Conservation (phyloP, 1,140 invertebrate species). For the Caenorhabditis inopinata region DNA sequence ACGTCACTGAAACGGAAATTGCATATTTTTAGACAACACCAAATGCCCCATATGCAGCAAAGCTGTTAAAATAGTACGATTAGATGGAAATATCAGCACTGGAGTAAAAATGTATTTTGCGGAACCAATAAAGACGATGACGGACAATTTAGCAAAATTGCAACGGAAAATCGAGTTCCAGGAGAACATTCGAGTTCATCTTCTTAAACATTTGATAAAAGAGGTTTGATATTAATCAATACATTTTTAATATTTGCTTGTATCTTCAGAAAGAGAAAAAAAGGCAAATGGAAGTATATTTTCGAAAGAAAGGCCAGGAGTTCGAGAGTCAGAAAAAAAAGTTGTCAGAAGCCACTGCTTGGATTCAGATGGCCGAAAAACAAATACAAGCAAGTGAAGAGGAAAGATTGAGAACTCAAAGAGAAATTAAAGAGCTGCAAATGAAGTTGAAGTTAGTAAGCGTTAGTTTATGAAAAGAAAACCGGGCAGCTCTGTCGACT, state of each 20-base stretch:
- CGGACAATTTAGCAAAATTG: neutral
- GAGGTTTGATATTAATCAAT: neutral
- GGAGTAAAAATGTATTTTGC: neutral
- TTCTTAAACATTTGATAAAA: slow-evolving; percentile 8
- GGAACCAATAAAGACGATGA: neutral
- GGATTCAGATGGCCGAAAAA: neutral
- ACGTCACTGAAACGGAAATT: neutral
- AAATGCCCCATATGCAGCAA: neutral
- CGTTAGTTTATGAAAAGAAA: too few relatives aligned
- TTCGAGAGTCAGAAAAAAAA: neutral
- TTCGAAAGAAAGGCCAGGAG: slow-evolving; percentile 1
- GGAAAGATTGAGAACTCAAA: neutral
- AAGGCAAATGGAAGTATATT: slow-evolving; percentile 5
- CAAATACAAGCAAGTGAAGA: slow-evolving; percentile 4
- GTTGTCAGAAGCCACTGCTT: neutral
- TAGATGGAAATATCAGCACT: neutral
- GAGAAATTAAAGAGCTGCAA: neutral
- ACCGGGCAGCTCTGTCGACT: too few relatives aligned
- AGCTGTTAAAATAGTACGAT: neutral
- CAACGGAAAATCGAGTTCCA: slow-evolving; percentile 3
- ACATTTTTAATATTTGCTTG: neutral
- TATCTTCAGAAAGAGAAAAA: slow-evolving; percentile 26
- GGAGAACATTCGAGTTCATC: neutral
- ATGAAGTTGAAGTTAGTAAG: neutral
- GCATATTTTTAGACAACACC: neutral